These are phyloP conservation scores for Pelusios castaneus DNA, from an alignment of 2,113 vertebrate species.

Conservation along the genomic window DNA sequence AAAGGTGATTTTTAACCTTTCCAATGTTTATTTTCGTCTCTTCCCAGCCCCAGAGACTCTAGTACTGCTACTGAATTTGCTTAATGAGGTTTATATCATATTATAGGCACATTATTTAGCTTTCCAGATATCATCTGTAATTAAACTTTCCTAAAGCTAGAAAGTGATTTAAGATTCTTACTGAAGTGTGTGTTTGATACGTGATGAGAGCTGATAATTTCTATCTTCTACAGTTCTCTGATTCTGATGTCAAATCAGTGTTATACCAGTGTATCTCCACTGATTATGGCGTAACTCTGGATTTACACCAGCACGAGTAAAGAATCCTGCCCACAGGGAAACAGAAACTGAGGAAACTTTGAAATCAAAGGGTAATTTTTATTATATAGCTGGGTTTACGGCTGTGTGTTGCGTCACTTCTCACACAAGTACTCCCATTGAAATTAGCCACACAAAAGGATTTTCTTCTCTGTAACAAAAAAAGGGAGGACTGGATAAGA, in stretches of 20 bases:
- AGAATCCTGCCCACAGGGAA: background rate
- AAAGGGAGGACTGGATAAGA: background rate
- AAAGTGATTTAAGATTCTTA: background rate
- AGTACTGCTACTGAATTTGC: background rate
- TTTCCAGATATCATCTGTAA: constrained; percentile 51
- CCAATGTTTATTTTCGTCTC: background rate
- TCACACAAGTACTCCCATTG: background rate
- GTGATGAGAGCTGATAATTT: constrained; percentile 1
- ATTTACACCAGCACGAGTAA: rapidly evolving
- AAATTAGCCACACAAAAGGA: background rate
- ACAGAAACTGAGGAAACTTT: background rate
- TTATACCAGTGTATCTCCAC: background rate
- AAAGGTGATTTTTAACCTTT: constrained; percentile 4
- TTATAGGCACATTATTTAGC: constrained; percentile 50
- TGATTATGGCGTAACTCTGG: background rate
- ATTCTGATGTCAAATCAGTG: background rate
- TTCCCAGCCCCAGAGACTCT: background rate
- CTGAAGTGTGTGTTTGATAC: background rate
- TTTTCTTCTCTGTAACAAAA: background rate
- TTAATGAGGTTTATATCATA: constrained; percentile 64
- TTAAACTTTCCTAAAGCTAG: constrained; percentile 58
- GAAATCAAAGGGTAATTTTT: background rate
- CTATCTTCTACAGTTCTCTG: background rate
- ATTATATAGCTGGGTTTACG: background rate
- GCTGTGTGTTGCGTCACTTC: background rate